Conservation (phyloP, 2,797 vertebrate genomes). For the Lemur catta region DNA sequence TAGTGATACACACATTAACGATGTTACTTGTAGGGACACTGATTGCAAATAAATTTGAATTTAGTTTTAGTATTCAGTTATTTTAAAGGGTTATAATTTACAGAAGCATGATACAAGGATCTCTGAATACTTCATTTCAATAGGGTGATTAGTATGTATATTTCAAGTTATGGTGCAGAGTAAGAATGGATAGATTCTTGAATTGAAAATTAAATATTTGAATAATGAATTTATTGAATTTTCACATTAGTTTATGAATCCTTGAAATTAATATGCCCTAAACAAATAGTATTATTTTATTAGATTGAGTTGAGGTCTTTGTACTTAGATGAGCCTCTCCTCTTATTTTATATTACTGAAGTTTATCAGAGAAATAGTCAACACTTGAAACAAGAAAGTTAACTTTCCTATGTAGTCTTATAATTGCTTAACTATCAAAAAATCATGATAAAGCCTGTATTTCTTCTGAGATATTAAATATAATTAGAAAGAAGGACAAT, state of each 20-base stretch:
- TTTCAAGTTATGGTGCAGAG: not conserved
- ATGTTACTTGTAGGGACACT: not conserved
- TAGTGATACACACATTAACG: not conserved
- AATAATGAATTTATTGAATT: not conserved
- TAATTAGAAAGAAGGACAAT: conserved; percentile 59
- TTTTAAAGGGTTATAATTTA: not conserved
- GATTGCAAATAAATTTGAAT: not conserved
- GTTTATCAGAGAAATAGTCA: not conserved
- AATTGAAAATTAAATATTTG: not conserved
- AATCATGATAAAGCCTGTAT: not conserved
- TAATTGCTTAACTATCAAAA: conserved; percentile 67
- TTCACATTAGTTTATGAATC: not conserved
- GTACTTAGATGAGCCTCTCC: not conserved
- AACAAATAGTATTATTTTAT: not conserved
- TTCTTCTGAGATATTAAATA: not conserved
- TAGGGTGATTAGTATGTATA: not conserved
- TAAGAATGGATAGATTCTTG: not conserved
- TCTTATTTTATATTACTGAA: not conserved
- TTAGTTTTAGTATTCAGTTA: not conserved
- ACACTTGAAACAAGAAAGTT: not conserved
- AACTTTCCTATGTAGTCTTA: conserved; percentile 62
- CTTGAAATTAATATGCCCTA: not conserved
- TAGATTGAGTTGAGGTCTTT: not conserved
- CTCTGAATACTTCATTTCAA: not conserved
- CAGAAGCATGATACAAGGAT: not conserved